Conservation (phyloP, 2,797 vertebrate genomes). For the Scleropages formosus region DNA sequence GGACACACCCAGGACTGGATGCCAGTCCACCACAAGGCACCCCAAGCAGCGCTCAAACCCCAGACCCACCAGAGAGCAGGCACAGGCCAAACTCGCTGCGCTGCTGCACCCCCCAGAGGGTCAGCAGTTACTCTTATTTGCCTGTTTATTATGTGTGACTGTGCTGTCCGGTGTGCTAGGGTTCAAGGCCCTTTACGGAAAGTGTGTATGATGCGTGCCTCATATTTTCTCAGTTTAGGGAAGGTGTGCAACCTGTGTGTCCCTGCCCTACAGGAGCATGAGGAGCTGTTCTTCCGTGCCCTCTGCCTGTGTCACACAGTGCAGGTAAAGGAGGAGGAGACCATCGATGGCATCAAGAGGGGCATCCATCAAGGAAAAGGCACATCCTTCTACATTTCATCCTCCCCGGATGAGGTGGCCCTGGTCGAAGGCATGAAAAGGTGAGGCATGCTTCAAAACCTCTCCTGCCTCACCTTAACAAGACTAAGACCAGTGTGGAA, state of each 20-base stretch:
- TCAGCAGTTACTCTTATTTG: background rate
- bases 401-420: slow-evolving; percentile 92
- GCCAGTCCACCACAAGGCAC: too few relatives aligned
- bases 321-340: slow-evolving; percentile 91
- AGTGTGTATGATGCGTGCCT: background rate
- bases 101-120: background rate
- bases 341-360: slow-evolving; percentile 79
- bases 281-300: slow-evolving; percentile 93
- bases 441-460: slow-evolving; percentile 51
- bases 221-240: background rate
- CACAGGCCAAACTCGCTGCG: too few relatives aligned
- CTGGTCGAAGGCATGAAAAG: slow-evolving; percentile 94
- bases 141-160: background rate
- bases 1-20: too few relatives aligned
- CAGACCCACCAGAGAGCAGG: too few relatives aligned
- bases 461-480: background rate
- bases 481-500: background rate
- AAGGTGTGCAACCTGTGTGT: background rate
- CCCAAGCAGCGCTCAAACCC: too few relatives aligned
- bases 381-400: slow-evolving; percentile 89
- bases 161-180: background rate
- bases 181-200: background rate
- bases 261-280: slow-evolving; percentile 70
- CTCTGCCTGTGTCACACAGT: slow-evolving; percentile 93
- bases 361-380: slow-evolving; percentile 73